Conservation (phyloP, 2,888 invertebrate genomes). For the Drosophila lacicola region DNA sequence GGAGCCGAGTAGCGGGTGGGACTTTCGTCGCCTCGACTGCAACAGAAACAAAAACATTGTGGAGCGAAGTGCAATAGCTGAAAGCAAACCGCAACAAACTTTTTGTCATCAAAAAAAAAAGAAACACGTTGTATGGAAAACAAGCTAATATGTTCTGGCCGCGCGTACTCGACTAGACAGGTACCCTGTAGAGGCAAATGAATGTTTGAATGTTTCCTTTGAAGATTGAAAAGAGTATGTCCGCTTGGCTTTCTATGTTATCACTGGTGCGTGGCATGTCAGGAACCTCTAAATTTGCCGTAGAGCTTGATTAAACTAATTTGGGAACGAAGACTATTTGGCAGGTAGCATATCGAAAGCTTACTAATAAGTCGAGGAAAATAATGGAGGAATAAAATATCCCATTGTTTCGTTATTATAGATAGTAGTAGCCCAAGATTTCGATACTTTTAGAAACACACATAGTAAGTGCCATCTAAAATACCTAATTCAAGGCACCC, state of each 20-base stretch:
- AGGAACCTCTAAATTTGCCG: no score
- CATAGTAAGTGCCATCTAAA: no score
- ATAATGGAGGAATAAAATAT: no score
- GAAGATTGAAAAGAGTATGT: no score
- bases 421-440: no score
- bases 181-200: not conserved
- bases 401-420: no score
- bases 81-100: constrained; percentile 44
- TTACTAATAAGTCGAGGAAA: no score
- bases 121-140: constrained; percentile 1
- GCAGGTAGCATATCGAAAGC: no score
- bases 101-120: constrained; percentile 22
- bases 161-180: not conserved
- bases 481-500: not conserved
- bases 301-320: no score
- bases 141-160: not conserved
- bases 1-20: not conserved
- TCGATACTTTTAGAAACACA: not conserved
- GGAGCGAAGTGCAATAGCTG: constrained; percentile 53
- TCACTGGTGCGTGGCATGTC: no score
- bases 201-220: not conserved
- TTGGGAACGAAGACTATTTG: no score
- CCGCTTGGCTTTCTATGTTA: no score
- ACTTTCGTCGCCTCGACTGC: constrained; percentile 9
- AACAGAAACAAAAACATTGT: constrained; percentile 29